Percentiles rank a stretch among this genome's conserved stretches.
These are phyloP conservation scores for Polypedilum vanderplanki DNA, from an alignment of 1,140 invertebrate genomes.

Conservation along the genomic window DNA sequence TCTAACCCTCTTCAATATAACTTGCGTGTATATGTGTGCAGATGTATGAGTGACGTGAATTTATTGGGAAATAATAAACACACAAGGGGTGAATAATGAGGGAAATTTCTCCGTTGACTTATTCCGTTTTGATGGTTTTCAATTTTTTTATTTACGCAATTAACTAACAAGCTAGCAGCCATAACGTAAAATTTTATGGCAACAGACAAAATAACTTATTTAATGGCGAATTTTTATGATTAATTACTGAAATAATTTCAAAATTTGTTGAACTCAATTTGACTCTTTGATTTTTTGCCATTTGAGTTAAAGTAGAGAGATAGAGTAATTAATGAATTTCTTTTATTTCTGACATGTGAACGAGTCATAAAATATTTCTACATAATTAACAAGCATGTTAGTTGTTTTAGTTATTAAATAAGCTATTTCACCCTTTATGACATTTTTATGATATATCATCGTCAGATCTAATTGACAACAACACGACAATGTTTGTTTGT, in stretches of 20 bases:
- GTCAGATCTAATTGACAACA: not conserved
- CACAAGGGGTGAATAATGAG: slow-evolving; percentile 12
- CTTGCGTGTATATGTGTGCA: not conserved
- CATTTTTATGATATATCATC: slow-evolving; percentile 19
- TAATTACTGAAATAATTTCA: too few species aligned
- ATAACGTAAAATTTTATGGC: not conserved
- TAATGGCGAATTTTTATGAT: too few species aligned
- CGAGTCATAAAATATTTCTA: not conserved
- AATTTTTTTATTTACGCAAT: not conserved
- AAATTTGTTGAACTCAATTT: too few species aligned
- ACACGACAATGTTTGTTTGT: slow-evolving; percentile 10
- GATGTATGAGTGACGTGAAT: not conserved
- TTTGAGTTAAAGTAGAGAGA: too few species aligned
- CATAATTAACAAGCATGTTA: slow-evolving; percentile 9
- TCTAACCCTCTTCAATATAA: not conserved
- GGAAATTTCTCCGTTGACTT: slow-evolving; percentile 10
- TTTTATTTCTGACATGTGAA: too few species aligned
- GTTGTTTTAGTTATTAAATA: slow-evolving; percentile 2
- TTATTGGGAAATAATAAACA: slow-evolving; percentile 6
- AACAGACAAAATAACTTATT: not conserved
- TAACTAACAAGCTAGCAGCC: not conserved
- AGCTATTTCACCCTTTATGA: slow-evolving; percentile 17
- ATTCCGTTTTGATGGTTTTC: slow-evolving; percentile 2
- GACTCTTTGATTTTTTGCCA: too few species aligned
- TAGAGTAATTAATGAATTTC: too few species aligned